Evolutionary conservation across 2,113 vertebrate species (phyloP).

Genomic region (Caranx ignobilis): DNA sequence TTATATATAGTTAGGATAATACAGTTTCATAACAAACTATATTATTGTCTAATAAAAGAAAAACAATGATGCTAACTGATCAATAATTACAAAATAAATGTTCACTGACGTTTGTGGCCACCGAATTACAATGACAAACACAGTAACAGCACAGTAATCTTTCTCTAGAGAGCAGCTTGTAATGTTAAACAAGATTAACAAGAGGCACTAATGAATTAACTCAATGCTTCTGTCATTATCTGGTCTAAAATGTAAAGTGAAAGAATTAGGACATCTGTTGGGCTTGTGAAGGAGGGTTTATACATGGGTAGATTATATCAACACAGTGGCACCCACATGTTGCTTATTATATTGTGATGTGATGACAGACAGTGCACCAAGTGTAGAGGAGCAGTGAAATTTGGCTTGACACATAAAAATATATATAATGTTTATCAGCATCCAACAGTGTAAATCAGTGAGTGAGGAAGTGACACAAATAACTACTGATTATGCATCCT

Average conservation of each 20-base stretch:
- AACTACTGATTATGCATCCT: not conserved
- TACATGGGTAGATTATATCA: not conserved
- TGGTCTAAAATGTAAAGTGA: not conserved
- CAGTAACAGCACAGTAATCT: not conserved
- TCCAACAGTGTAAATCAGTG: conserved; percentile 19
- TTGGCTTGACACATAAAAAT: conserved; percentile 2
- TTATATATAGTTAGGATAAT: not conserved
- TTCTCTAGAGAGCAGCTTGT: not conserved
- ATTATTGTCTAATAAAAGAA: not conserved
- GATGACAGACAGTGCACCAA: conserved; percentile 4
- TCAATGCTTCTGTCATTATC: too few species aligned
- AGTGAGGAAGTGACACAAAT: not conserved
- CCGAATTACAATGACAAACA: too few species aligned
- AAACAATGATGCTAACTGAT: not conserved
- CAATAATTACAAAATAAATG: not conserved
- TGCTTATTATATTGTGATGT: conserved; percentile 8
- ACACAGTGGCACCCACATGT: not conserved
- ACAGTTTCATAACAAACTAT: not conserved
- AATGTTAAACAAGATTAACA: not conserved
- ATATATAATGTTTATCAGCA: not conserved
- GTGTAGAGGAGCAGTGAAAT: conserved; percentile 19
- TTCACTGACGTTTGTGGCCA: not conserved
- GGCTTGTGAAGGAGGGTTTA: not conserved
- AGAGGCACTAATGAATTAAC: too few species aligned
- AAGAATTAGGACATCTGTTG: not conserved